These are phyloP conservation scores for Drosophila subquinaria DNA, from an alignment of 2,888 invertebrate species.

Conservation along the genomic window DNA sequence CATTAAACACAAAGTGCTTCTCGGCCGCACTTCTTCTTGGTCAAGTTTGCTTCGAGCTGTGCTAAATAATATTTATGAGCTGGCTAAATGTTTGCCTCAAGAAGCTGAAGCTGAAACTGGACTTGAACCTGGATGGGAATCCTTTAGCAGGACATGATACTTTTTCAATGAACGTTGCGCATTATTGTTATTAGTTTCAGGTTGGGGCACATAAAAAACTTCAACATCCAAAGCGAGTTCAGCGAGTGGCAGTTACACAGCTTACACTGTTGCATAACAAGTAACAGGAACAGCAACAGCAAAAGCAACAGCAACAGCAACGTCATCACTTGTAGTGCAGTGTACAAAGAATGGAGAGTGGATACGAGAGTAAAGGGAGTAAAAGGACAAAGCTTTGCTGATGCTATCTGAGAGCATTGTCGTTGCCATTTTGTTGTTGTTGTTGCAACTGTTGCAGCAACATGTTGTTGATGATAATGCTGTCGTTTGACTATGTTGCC, in stretches of 20 bases:
- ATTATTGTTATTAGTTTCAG: slow-evolving; percentile 78
- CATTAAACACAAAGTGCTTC: slow-evolving; percentile 59
- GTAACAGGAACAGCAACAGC: slow-evolving; percentile 28
- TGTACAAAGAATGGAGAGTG: slow-evolving; percentile 12
- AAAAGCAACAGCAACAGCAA: slow-evolving; percentile 39
- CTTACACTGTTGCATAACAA: slow-evolving; percentile 70
- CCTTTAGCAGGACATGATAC: slow-evolving; percentile 34
- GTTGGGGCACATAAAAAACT: slow-evolving; percentile 73
- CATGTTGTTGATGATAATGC: slow-evolving; percentile 77
- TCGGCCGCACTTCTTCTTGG: slow-evolving; percentile 43
- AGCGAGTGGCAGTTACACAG: slow-evolving; percentile 21
- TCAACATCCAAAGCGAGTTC: slow-evolving; percentile 39
- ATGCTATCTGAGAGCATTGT: slow-evolving; percentile 70
- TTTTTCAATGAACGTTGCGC: slow-evolving; percentile 71
- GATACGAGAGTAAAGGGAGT: slow-evolving; percentile 5
- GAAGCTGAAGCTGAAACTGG: slow-evolving; percentile 4
- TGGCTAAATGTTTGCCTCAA: slow-evolving; percentile 52
- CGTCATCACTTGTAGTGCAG: slow-evolving; percentile 37
- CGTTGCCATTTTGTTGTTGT: slow-evolving; percentile 43
- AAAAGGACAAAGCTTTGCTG: slow-evolving; percentile 52
- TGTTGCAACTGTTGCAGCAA: slow-evolving; percentile 60
- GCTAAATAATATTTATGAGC: slow-evolving; percentile 72
- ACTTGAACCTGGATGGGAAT: slow-evolving; percentile 1
- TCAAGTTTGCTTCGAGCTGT: slow-evolving; percentile 39
- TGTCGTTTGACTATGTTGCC: slow-evolving; percentile 69